phyloP scores from a whole-genome alignment of 2,888 invertebrate genomes.

The Thyatira batis region DNA sequence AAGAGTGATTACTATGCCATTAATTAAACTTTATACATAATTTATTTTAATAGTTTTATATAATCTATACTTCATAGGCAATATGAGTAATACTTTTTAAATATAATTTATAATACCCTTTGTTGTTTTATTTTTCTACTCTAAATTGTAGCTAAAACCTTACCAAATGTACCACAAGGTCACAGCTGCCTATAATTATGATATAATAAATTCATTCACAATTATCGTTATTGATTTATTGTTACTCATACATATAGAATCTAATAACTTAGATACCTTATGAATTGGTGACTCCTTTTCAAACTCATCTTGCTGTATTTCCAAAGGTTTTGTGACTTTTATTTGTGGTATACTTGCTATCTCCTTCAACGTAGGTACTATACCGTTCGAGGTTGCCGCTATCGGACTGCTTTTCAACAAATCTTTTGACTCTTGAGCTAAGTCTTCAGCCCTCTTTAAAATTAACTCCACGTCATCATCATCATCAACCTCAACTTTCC shows the following conservation, averaged over 20 bases:
- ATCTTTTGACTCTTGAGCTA: constrained; percentile 65
- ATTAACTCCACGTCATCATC: constrained; percentile 71
- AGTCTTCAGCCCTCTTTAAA: constrained; percentile 70
- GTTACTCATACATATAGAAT: constrained; percentile 20
- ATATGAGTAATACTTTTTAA: too few species aligned
- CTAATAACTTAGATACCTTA: constrained; percentile 47
- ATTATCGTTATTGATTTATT: too few species aligned
- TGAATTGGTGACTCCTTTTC: constrained; percentile 27
- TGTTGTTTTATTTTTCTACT: too few species aligned
- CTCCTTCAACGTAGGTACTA: constrained; percentile 28
- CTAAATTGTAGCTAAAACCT: too few species aligned
- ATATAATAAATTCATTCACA: too few species aligned
- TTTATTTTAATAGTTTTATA: constrained; percentile 3
- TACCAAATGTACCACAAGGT: too few species aligned
- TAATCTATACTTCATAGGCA: constrained; percentile 23
- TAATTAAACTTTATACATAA: constrained; percentile 18
- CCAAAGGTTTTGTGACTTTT: constrained; percentile 62
- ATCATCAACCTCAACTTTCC: constrained; percentile 54
- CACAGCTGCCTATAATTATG: too few species aligned
- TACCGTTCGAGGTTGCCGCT: constrained; percentile 27
- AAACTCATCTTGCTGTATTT: constrained; percentile 31
- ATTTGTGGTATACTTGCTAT: constrained; percentile 59
- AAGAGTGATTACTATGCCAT: constrained; percentile 20
- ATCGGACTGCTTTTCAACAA: constrained; percentile 63
- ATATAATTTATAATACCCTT: too few species aligned